Evolutionary conservation across 2,888 invertebrate genomes (phyloP).

Genomic region (Xanthorhoe designata): DNA sequence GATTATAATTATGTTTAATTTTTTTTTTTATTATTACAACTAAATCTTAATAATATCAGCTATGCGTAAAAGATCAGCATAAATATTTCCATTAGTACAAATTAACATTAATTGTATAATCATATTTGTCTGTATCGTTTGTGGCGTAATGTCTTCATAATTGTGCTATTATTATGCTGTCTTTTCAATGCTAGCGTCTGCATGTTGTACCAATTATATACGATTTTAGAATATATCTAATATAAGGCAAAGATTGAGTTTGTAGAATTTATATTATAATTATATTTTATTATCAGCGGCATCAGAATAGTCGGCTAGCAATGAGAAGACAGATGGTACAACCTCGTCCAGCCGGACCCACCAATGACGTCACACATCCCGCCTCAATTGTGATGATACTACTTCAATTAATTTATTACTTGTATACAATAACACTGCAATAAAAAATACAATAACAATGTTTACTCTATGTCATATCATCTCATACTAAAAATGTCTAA

Average conservation of each 20-base stretch:
- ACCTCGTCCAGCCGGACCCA: background rate
- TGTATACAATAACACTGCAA: too few relatives aligned
- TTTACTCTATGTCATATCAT: background rate
- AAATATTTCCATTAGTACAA: conserved; percentile 61
- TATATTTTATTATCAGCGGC: background rate
- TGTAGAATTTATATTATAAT: background rate
- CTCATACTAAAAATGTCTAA: background rate
- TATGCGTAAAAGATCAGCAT: conserved; percentile 66
- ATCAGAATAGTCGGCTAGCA: conserved; percentile 47
- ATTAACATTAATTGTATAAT: conserved; percentile 57
- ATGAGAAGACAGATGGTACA: conserved; percentile 51
- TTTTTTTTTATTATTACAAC: conserved; percentile 60
- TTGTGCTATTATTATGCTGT: conserved; percentile 65
- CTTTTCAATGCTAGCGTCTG: conserved; percentile 57
- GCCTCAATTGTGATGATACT: background rate
- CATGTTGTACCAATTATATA: conserved; percentile 20
- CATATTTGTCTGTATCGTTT: conserved; percentile 65
- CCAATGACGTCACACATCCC: conserved; percentile 6
- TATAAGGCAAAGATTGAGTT: conserved; percentile 29
- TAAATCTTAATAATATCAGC: conserved; percentile 76
- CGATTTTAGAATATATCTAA: conserved; percentile 35
- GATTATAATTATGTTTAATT: conserved; percentile 55
- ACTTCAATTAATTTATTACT: too few relatives aligned
- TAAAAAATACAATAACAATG: background rate
- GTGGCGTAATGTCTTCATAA: conserved; percentile 68